Base-by-base conservation (phyloP, 2,797 vertebrate species). In the Eremophila alpestris region DNA sequence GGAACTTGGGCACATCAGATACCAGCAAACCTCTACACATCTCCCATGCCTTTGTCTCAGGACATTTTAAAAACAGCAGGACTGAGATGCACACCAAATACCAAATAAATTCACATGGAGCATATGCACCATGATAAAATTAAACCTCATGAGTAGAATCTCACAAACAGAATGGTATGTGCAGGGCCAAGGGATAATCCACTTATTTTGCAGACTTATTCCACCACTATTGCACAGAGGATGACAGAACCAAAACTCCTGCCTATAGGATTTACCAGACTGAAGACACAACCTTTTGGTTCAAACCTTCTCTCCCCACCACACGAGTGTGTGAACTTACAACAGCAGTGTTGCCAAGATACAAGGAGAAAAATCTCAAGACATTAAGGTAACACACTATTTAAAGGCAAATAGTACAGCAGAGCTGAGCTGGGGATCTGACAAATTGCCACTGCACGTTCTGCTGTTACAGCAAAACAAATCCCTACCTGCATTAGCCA, bases 381-480 rank as follows among this genome's bases (percentile, higher is more conserved):
- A 81, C 78, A 90, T 63, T 89, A 94, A 94, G 91, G 88, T 85
- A 95, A 83, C 82, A 43, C 68, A 36, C 64, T 87, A 81, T 82
- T 95, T 96, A 89, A 95, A 96, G 90, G 93, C 78, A 96, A 93
- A 93, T 6, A 40, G 88, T 40, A 68, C 18, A 93, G 92, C 87
- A 54, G 76, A 83, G 52, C 62, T 27, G 70, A 81, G 64, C 89
- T 88, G 49, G 76, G 82, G 54, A 86, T 94, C 73, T 92, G 83
- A 96, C 93, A 83, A 89, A 94, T 81, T 91, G 76, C 83, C 91
- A 86, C 68, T 65, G 76, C 90, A 95, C 43, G 13, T 92, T 96
- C 63, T 93, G 95, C 87, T 90, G 92, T 40, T 88, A 59, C 84
- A 95, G 89, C 87, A 94, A 92, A 96, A 96, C 77, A 82, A 96